These are phyloP conservation scores for Eristalis arbustorum DNA, from an alignment of 2,888 invertebrate species.

Conservation along the genomic window DNA sequence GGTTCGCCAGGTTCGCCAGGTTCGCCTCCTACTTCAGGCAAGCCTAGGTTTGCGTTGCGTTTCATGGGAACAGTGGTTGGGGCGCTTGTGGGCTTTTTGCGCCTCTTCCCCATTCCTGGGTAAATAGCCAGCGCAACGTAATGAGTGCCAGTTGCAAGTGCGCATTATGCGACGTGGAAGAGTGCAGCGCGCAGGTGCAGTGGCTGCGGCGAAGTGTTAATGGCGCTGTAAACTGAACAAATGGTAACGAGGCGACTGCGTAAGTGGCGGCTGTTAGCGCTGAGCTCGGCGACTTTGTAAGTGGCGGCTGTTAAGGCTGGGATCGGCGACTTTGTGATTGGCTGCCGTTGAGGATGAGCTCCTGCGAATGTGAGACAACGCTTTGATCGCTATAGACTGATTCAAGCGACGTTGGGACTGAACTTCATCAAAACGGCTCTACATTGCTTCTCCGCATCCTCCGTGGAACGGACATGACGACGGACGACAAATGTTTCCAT, in stretches of 20 bases:
- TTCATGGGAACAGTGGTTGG: not conserved
- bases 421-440: too few relatives aligned
- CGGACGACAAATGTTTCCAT: too few relatives aligned
- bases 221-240: not conserved
- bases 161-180: not conserved
- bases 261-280: not conserved
- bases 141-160: not conserved
- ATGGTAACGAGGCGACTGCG: not conserved
- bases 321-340: not conserved
- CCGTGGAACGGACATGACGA: too few relatives aligned
- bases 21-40: too few relatives aligned
- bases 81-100: not conserved
- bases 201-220: not conserved
- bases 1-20: too few relatives aligned
- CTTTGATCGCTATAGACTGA: too few relatives aligned
- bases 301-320: too few relatives aligned
- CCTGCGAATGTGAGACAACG: too few relatives aligned
- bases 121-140: not conserved
- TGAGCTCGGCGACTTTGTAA: not conserved
- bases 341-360: not conserved
- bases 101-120: not conserved
- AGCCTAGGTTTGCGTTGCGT: not conserved
- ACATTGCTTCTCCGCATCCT: too few relatives aligned
- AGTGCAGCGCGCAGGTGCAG: not conserved
- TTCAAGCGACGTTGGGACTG: too few relatives aligned